Conservation (phyloP, 2,797 vertebrate species). For the Cuniculus paca region DNA sequence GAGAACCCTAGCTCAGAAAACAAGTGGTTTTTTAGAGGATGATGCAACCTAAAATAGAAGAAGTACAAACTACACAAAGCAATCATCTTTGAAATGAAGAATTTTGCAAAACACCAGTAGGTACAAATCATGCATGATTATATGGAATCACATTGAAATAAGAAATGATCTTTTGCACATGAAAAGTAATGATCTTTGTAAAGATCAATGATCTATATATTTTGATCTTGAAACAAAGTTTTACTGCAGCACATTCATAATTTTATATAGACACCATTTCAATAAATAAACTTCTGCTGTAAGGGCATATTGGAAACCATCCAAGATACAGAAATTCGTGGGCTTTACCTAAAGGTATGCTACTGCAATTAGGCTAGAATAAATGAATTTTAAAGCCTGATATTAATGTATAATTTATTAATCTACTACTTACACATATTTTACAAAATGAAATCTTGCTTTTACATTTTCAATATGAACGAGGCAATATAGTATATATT, state of each 20-base stretch:
- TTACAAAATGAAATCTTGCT: neutral
- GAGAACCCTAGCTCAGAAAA: constrained; percentile 77
- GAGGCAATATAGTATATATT: neutral
- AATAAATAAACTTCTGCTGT: constrained; percentile 12
- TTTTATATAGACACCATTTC: constrained; percentile 38
- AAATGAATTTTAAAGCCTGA: neutral
- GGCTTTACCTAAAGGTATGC: neutral
- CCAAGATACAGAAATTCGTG: neutral
- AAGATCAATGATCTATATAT: constrained; percentile 58
- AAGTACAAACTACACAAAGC: constrained; percentile 79
- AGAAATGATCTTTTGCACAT: constrained; percentile 63
- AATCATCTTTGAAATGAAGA: constrained; percentile 81
- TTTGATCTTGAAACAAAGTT: constrained; percentile 69
- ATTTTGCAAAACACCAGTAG: constrained; percentile 82
- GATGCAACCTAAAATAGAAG: constrained; percentile 79
- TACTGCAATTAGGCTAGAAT: neutral
- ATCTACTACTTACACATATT: neutral
- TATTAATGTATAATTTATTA: neutral
- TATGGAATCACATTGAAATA: constrained; percentile 69
- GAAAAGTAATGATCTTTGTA: constrained; percentile 68
- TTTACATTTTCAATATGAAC: neutral
- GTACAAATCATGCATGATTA: constrained; percentile 78
- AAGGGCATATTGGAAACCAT: neutral
- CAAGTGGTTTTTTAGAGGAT: constrained; percentile 76
- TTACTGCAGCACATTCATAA: constrained; percentile 58